Conservation (phyloP, 2,113 vertebrate species). For the Stegastes partitus region DNA sequence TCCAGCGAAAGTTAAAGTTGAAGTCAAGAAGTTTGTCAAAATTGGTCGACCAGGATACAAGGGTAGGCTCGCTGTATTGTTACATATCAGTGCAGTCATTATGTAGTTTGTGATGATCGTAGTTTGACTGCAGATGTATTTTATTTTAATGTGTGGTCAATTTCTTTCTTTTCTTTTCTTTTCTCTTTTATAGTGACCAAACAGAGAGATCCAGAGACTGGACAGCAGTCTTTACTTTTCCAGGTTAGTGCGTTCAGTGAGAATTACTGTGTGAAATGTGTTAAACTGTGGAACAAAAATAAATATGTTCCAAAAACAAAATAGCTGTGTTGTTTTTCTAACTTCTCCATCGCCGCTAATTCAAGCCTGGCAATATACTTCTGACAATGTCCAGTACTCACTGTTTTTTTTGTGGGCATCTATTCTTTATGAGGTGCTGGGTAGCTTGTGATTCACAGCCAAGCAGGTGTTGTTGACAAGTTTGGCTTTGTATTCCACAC, state of each 20-base stretch:
- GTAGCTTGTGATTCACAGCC: neutral
- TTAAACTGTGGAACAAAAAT: too few relatives aligned
- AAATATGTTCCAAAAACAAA: too few relatives aligned
- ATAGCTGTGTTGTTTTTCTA: too few relatives aligned
- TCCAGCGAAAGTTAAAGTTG: slow-evolving; percentile 97
- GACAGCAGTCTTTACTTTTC: slow-evolving; percentile 97
- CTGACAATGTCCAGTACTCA: too few relatives aligned
- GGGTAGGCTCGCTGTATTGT: slow-evolving; percentile 79
- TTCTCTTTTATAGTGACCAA: slow-evolving; percentile 90
- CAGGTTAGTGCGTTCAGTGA: slow-evolving; percentile 85
- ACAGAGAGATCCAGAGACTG: slow-evolving; percentile 93
- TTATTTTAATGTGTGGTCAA: neutral
- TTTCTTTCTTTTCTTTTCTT: slow-evolving; percentile 8
- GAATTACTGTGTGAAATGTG: neutral
- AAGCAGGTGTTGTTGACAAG: neutral
- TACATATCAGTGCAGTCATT: neutral
- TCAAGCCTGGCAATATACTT: too few relatives aligned
- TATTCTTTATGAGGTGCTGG: neutral
- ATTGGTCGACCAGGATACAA: slow-evolving; percentile 98
- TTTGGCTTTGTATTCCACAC: neutral
- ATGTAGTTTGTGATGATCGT: neutral
- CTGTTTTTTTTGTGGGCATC: too few relatives aligned
- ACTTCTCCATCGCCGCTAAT: too few relatives aligned
- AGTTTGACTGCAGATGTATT: neutral
- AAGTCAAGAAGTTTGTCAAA: slow-evolving; percentile 99